Percentiles rank a stretch among this genome's conserved stretches.
phyloP scores from a whole-genome alignment of 2,113 vertebrate genomes.

The Gadus macrocephalus region DNA sequence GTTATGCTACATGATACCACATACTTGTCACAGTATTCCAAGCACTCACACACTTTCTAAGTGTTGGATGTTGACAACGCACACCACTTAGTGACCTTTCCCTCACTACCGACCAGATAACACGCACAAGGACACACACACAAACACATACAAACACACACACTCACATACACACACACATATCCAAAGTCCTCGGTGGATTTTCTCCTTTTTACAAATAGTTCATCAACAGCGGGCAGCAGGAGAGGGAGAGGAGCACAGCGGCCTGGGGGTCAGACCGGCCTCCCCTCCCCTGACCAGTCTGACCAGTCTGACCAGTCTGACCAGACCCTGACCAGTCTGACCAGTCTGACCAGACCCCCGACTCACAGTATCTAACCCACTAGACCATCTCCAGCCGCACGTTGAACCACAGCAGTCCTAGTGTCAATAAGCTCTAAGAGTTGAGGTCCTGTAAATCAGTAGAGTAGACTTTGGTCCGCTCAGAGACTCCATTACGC shows the following conservation, averaged over 20 bases:
- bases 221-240: not conserved
- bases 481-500: not conserved
- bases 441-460: constrained; percentile 34
- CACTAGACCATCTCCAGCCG: not conserved
- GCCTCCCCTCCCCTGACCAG: constrained; percentile 9
- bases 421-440: not conserved
- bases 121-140: constrained; percentile 3
- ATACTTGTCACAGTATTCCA: constrained; percentile 43
- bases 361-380: not conserved
- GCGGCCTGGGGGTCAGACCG: not conserved
- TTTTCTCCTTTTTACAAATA: not conserved
- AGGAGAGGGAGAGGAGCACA: not conserved
- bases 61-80: constrained; percentile 54
- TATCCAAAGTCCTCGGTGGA: not conserved
- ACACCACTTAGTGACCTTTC: constrained; percentile 42
- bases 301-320: too few relatives aligned
- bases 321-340: constrained; percentile 14
- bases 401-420: not conserved
- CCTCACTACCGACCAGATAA: constrained; percentile 21
- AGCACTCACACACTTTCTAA: constrained; percentile 48
- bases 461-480: constrained; percentile 42
- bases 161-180: constrained; percentile 12
- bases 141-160: constrained; percentile 4
- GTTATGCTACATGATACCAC: constrained; percentile 56
- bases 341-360: too few relatives aligned